Percentiles rank a stretch among this genome's conserved stretches.
Evolutionary conservation across 2,888 invertebrate genomes (phyloP).

Genomic region (Holacanthella duospinosa): DNA sequence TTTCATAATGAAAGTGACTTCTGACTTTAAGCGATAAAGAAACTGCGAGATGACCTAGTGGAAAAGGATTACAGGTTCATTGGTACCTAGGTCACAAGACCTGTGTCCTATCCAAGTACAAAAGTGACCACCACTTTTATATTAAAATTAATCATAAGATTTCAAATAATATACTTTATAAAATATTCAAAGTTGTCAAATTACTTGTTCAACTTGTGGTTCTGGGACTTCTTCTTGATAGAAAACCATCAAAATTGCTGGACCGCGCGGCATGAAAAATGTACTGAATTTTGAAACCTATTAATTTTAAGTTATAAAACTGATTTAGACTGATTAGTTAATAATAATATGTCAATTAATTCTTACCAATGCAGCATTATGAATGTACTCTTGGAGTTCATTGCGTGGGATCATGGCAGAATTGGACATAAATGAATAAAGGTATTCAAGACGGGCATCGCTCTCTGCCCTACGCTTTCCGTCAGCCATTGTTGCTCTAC

Average conservation of each 20-base stretch:
- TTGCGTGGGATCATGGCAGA: constrained; percentile 68
- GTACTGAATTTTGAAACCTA: constrained; percentile 80
- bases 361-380: constrained; percentile 1
- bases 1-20: too few relatives aligned
- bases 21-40: too few relatives aligned
- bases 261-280: constrained; percentile 72
- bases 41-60: too few relatives aligned
- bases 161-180: too few relatives aligned
- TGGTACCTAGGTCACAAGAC: too few relatives aligned
- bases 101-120: too few relatives aligned
- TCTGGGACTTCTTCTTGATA: constrained; percentile 74
- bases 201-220: constrained; percentile 42
- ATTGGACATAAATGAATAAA: constrained; percentile 76
- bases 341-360: neutral
- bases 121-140: neutral
- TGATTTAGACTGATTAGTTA: neutral
- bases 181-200: too few relatives aligned
- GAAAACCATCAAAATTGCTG: constrained; percentile 75
- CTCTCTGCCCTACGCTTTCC: constrained; percentile 66
- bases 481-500: neutral
- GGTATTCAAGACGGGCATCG: constrained; percentile 82
- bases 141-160: neutral
- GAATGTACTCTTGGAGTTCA: constrained; percentile 77
- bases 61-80: too few relatives aligned
- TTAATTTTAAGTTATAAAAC: constrained; percentile 35